Evolutionary conservation across 2,113 vertebrate species (phyloP).

Genomic region (Melanerpes formicivorus): DNA sequence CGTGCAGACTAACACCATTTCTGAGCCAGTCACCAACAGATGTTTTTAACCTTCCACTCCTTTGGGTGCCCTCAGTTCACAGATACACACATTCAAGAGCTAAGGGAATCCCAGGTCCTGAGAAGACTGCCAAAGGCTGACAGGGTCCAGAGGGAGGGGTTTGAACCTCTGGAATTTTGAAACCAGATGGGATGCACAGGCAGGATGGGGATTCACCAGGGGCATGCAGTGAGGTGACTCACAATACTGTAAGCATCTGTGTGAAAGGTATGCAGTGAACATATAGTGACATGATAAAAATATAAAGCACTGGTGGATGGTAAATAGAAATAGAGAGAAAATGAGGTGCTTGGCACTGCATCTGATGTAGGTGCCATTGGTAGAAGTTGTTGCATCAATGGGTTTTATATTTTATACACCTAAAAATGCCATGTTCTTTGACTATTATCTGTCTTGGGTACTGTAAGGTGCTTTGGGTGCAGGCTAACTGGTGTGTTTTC

Average conservation of each 20-base stretch:
- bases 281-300: not conserved
- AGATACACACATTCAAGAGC: not conserved
- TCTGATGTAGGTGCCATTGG: not conserved
- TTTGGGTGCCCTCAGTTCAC: not conserved
- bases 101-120: not conserved
- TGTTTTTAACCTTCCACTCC: accelerated
- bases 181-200: not conserved
- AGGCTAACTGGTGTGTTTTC: not conserved
- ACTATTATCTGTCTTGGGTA: not conserved
- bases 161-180: not conserved
- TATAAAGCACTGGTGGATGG: not conserved
- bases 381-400: not conserved
- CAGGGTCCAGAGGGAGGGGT: not conserved
- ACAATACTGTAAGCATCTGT: not conserved
- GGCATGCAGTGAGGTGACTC: accelerated
- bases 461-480: not conserved
- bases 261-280: not conserved
- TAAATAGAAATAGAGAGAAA: not conserved
- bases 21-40: not conserved
- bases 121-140: not conserved
- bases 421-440: not conserved
- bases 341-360: not conserved
- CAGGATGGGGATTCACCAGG: not conserved
- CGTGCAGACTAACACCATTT: not conserved
- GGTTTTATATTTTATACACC: not conserved